Evolutionary conservation across 2,888 invertebrate genomes (phyloP).

Genomic region (Agrotis clavis): DNA sequence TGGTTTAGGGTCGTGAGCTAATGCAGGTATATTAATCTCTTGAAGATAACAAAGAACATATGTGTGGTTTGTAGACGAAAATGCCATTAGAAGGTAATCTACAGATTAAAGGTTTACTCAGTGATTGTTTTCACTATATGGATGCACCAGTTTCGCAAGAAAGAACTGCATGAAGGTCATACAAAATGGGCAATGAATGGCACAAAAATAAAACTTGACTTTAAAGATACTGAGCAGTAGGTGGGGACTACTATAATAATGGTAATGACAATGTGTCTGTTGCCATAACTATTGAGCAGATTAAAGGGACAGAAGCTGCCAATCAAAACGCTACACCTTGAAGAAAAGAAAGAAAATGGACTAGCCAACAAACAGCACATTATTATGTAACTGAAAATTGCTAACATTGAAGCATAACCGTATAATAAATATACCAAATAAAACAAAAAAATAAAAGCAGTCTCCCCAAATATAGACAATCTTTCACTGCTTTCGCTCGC

Average conservation of each 20-base stretch:
- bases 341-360: background rate
- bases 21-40: slow-evolving; percentile 40
- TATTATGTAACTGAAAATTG: background rate
- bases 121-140: too few relatives aligned
- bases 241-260: too few relatives aligned
- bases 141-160: too few relatives aligned
- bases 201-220: too few relatives aligned
- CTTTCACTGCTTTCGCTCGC: slow-evolving; percentile 34
- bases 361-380: background rate
- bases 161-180: too few relatives aligned
- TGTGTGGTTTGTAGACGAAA: slow-evolving; percentile 5
- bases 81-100: background rate
- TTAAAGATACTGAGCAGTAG: too few relatives aligned
- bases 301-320: too few relatives aligned
- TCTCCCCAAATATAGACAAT: slow-evolving; percentile 18
- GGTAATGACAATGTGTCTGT: too few relatives aligned
- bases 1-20: slow-evolving; percentile 28
- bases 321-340: background rate
- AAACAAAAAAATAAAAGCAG: background rate
- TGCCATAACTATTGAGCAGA: too few relatives aligned
- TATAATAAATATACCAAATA: background rate
- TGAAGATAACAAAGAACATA: slow-evolving; percentile 24
- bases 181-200: too few relatives aligned
- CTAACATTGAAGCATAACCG: background rate
- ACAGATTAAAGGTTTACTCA: background rate